Base-by-base conservation (phyloP, 2,113 vertebrate genomes). In the Epinephelus moara region DNA sequence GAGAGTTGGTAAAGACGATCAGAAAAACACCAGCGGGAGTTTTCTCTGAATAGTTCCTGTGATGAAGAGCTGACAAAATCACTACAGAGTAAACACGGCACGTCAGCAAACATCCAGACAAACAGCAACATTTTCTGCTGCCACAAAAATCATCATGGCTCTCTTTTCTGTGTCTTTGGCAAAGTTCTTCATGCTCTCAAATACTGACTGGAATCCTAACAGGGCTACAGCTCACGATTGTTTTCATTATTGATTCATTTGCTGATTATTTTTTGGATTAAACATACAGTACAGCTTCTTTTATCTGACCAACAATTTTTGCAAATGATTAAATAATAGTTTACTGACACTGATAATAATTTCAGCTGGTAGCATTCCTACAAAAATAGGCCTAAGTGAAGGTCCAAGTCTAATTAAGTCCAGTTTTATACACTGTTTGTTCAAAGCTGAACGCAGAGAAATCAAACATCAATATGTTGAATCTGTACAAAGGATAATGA, bases 1-100 rank as follows among this genome's bases (percentile, higher is more conserved):
- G 70, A 50, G 19, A 67, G 55, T 14, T 56, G 10, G 18, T 42
- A 25, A 47, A 64, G 71, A 69, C 75, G 33, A 68, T 74, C 61
- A 62, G 40, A 82, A n/a, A 50, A 76, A 66, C 21, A 3, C 66
- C 18, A 19, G 1, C 8, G 64, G 64, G 70, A 76, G 13, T 37
- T 64, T 42, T 45, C 37, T 60, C 12, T 37, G 40, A 74, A 50
- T 6, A 60, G 55, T 25, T 42, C 62, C 40, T 71, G 66, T 25
- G 25, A 77, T 55, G 75, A 80, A 42, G 23, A 79, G 70, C 59
- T 79, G 75, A 88, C 47, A 72, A 25, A 76, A 67, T 60, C 64
- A 12, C 7, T 21, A 1, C n/a, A 19, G 69, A 74, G 40, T n/a
- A 60, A 79, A 52, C 30, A n/a, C 11, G 11, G 60, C 47, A 30